Conservation (phyloP, 2,888 invertebrate genomes). For the Philereme vetulata region DNA sequence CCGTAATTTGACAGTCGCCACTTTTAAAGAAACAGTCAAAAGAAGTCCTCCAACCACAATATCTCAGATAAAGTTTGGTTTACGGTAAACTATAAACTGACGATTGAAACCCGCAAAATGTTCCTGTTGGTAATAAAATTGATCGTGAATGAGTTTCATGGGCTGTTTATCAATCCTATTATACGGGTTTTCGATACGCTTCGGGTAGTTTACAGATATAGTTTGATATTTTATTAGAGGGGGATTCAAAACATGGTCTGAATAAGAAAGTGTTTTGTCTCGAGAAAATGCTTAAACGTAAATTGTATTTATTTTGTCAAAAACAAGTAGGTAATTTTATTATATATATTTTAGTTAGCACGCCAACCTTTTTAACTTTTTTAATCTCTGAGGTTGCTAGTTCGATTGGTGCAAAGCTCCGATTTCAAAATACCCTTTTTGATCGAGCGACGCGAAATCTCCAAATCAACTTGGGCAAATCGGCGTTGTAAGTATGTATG, state of each 20-base stretch:
- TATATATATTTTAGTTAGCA: too few species aligned
- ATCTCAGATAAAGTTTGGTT: slow-evolving; percentile 20
- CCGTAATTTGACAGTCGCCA: not conserved
- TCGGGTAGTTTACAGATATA: slow-evolving; percentile 17
- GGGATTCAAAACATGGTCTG: not conserved
- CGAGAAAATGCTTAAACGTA: too few species aligned
- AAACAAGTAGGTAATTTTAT: too few species aligned
- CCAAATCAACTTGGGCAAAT: too few species aligned
- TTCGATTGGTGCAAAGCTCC: too few species aligned
- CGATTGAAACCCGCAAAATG: slow-evolving; percentile 26
- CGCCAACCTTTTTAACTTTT: too few species aligned
- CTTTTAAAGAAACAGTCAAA: not conserved
- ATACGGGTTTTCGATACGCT: slow-evolving; percentile 32
- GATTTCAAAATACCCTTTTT: too few species aligned
- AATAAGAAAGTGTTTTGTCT: too few species aligned
- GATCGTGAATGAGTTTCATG: slow-evolving; percentile 29
- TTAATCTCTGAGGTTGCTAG: too few species aligned
- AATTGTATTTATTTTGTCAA: too few species aligned
- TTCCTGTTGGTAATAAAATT: slow-evolving; percentile 24
- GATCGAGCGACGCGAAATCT: too few species aligned
- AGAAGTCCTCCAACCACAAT: not conserved
- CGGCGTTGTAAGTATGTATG: too few species aligned
- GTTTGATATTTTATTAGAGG: slow-evolving; percentile 12
- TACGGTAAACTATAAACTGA: slow-evolving; percentile 30
- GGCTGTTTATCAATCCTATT: slow-evolving; percentile 28